Evolutionary conservation across 2,888 invertebrate genomes (phyloP).

Genomic region (Nomada flava): DNA sequence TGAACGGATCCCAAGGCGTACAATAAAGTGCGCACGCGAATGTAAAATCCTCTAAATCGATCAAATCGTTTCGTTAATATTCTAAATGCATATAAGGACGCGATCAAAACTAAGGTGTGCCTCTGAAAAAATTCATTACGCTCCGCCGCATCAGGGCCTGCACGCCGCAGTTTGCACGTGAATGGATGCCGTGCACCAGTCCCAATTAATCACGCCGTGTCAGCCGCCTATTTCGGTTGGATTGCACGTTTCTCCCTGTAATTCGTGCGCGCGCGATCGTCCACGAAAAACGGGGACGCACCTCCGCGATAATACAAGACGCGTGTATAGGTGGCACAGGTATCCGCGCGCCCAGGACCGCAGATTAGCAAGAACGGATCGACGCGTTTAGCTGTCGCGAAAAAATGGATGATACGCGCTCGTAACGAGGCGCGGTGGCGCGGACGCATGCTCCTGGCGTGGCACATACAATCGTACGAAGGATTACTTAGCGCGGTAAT

Average conservation of each 20-base stretch:
- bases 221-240: constrained; percentile 36
- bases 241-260: constrained; percentile 27
- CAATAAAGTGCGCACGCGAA: no score
- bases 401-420: constrained; percentile 58
- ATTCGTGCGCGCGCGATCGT: constrained; percentile 11
- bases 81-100: no score
- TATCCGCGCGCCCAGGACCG: background rate
- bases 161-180: background rate
- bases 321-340: background rate
- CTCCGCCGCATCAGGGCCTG: background rate
- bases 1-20: no score
- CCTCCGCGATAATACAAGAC: background rate
- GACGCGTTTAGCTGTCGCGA: constrained; percentile 44
- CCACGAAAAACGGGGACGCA: constrained; percentile 25
- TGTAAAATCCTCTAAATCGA: background rate
- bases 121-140: background rate
- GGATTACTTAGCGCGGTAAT: constrained; percentile 82
- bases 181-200: background rate
- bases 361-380: constrained; percentile 26
- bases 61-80: background rate
- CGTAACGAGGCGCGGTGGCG: constrained; percentile 65
- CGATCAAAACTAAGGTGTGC: no score
- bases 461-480: constrained; percentile 67
- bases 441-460: constrained; percentile 51
- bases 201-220: constrained; percentile 35